phyloP scores from a whole-genome alignment of 2,888 invertebrate species.

The Drosophila fulvimacula region DNA sequence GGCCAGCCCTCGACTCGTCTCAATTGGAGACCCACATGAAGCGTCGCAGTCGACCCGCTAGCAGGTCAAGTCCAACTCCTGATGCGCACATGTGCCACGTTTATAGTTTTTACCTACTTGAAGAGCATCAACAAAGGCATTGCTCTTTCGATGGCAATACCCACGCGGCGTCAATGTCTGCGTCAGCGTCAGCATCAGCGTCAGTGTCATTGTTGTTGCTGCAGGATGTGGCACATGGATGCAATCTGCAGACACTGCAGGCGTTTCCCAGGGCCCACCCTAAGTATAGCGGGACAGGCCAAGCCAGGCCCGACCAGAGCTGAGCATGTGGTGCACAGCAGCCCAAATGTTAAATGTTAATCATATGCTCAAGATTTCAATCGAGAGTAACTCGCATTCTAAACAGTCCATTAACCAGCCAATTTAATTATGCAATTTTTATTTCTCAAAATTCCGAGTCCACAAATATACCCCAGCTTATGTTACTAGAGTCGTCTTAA shows the following conservation, averaged over 20 bases:
- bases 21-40: constrained; percentile 68
- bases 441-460: neutral
- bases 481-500: too few relatives aligned
- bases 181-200: constrained; percentile 12
- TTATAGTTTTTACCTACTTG: constrained; percentile 64
- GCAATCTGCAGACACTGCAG: constrained; percentile 80
- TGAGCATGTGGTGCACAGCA: constrained; percentile 47
- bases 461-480: neutral
- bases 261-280: constrained; percentile 70
- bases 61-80: constrained; percentile 50
- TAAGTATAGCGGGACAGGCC: constrained; percentile 61
- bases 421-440: neutral
- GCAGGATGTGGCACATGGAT: constrained; percentile 83
- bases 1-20: constrained; percentile 11
- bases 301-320: constrained; percentile 17
- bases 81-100: constrained; percentile 41
- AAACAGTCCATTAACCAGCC: constrained; percentile 3
- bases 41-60: constrained; percentile 52
- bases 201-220: constrained; percentile 24
- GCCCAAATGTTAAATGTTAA: constrained; percentile 57
- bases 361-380: constrained; percentile 40
- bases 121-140: constrained; percentile 42
- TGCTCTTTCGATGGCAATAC: constrained; percentile 52
- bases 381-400: neutral
- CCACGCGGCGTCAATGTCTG: constrained; percentile 64